phyloP scores from a whole-genome alignment of 2,888 invertebrate genomes.

The Xylocampa areola region DNA sequence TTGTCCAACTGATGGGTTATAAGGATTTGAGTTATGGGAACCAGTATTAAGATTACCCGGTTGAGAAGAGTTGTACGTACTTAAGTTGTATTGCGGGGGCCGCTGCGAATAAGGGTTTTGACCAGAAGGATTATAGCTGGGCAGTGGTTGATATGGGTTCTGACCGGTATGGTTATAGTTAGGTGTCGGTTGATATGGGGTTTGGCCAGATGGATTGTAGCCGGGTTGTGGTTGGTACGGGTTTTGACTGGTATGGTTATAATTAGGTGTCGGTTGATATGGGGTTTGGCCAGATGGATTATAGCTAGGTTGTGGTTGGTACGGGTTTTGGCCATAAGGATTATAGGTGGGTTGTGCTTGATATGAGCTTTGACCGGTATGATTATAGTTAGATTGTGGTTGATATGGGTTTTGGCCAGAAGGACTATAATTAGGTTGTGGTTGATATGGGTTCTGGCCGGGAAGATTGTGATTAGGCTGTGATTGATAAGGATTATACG shows the following conservation, averaged over 20 bases:
- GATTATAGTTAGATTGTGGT: conserved; percentile 38
- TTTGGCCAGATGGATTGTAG: conserved; percentile 50
- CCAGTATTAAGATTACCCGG: conserved; percentile 26
- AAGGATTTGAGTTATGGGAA: conserved; percentile 21
- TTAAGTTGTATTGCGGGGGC: conserved; percentile 26
- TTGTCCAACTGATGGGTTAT: conserved; percentile 35
- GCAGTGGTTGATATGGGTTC: conserved; percentile 49
- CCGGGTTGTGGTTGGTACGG: conserved; percentile 39
- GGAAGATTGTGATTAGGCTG: conserved; percentile 30
- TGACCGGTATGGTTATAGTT: conserved; percentile 35
- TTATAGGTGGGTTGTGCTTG: conserved; percentile 44
- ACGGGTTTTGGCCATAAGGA: conserved; percentile 30
- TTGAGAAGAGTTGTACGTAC: conserved; percentile 18
- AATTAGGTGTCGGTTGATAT: conserved; percentile 19
- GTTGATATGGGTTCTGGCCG: conserved; percentile 20
- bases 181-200: conserved; percentile 47
- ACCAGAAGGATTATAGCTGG: conserved; percentile 28
- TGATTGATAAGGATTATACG: conserved; percentile 57
- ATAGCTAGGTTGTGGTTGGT: conserved; percentile 4
- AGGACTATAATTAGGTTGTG: conserved; percentile 23
- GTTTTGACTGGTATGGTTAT: conserved; percentile 22
- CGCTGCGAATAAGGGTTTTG: conserved; percentile 30
- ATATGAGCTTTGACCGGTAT: conserved; percentile 53
- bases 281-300: conserved; percentile 18
- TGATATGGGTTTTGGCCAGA: conserved; percentile 28